Conservation (phyloP, 2,888 invertebrate species). For the Pelosia muscerda region DNA sequence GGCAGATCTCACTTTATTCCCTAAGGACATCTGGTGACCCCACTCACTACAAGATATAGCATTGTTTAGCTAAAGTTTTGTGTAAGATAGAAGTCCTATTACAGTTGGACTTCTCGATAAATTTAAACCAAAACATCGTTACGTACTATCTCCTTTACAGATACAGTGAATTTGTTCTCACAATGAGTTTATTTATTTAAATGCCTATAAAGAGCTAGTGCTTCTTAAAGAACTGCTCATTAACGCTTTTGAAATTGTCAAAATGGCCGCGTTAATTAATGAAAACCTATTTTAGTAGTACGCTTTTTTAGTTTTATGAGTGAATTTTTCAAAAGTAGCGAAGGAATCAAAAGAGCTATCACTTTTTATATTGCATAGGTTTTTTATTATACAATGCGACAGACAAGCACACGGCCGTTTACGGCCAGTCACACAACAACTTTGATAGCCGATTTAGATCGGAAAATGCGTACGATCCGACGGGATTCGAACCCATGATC, state of each 20-base stretch:
- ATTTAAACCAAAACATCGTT: background rate
- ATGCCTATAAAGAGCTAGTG: background rate
- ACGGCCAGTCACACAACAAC: too few relatives aligned
- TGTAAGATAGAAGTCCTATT: background rate
- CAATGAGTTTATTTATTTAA: slow-evolving; percentile 3
- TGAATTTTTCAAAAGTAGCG: too few relatives aligned
- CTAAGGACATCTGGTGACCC: background rate
- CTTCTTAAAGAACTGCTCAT: background rate
- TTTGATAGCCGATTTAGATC: too few relatives aligned
- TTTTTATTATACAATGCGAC: too few relatives aligned
- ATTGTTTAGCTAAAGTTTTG: background rate
- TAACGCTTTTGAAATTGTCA: background rate
- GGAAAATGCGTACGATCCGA: too few relatives aligned
- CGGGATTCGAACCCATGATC: too few relatives aligned
- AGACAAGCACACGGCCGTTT: too few relatives aligned
- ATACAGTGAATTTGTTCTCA: background rate
- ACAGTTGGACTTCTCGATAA: slow-evolving; percentile 1
- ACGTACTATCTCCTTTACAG: background rate
- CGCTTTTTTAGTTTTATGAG: background rate
- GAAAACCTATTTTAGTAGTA: background rate
- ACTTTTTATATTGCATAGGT: too few relatives aligned
- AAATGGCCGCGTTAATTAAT: background rate
- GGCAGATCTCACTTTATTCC: background rate
- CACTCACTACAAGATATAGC: background rate
- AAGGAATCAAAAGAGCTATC: background rate